Base-by-base conservation (phyloP, 2,888 invertebrate genomes). In the Leptinotarsa tumamoca region DNA sequence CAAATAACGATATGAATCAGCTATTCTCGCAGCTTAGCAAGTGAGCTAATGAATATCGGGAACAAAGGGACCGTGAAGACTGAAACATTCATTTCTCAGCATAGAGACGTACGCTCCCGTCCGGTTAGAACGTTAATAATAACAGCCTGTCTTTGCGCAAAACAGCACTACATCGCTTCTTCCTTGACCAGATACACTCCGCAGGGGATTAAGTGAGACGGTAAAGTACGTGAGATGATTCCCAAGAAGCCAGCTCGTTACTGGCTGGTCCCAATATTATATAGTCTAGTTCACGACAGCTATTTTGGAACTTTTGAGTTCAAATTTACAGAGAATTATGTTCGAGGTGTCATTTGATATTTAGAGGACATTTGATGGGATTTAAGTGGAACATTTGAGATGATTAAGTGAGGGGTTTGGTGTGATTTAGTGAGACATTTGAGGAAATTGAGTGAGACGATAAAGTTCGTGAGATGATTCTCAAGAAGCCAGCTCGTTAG, bases 61-160 rank as follows among this genome's bases (percentile, higher is more conserved):
- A 68, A 63, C 68, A 71, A 67, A 75, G 71, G 43, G 74, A 70
- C 72, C 63, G 33, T 43, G 72, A 71, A 68, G 54, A 67, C 56
- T 68, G 68, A 75, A 75, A 75, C 27, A 75, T 75, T 72, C 54
- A 75, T 75, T 75, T 66, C 17, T 43, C 66, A 4, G 43, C 63
- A 63, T 43, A 33, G 43, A 17, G 17, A 15, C 43, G 33, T 63
- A 63, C 63, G 63, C 33, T 63, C 15, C 27, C 2, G 61, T 61
- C 61, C 21, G 21, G 61, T 63, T 63, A 27, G 27, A n/a, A 33
- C 63, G 63, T 63, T 63, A 63, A 63, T 63, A 63, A 63, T 43
- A 63, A 82, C 82, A 71, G 82, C 83, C 67, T 83, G 83, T 84
- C 85, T 83, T 82, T 84, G 82, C 83, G 79, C 79, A 82, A 80